phyloP scores from a whole-genome alignment of 2,888 invertebrate genomes.

The Perithous albicinctus region DNA sequence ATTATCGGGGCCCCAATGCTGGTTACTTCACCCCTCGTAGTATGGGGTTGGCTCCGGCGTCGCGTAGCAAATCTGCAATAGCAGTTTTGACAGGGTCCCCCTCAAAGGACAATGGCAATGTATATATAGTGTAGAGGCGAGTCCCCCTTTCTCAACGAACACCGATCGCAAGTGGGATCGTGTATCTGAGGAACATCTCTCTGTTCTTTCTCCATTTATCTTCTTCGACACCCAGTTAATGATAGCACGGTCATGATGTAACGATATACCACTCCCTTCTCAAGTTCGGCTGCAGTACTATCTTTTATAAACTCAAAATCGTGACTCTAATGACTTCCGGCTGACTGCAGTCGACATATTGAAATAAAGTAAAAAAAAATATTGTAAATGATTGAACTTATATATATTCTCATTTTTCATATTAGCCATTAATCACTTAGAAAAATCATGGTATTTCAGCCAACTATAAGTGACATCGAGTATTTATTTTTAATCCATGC shows the following conservation, averaged over 20 bases:
- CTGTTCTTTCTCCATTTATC: slow-evolving; percentile 75
- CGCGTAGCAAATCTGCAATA: slow-evolving; percentile 81
- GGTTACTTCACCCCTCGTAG: slow-evolving; percentile 67
- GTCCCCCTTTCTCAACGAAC: slow-evolving; percentile 55
- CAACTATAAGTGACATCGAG: too few relatives aligned
- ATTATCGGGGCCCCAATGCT: slow-evolving; percentile 69
- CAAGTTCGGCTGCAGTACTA: not conserved
- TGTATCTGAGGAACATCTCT: slow-evolving; percentile 75
- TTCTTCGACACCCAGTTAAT: slow-evolving; percentile 65
- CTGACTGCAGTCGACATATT: not conserved
- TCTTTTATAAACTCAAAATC: not conserved
- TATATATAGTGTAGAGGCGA: slow-evolving; percentile 59
- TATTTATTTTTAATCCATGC: too few relatives aligned
- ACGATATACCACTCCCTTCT: slow-evolving; percentile 3
- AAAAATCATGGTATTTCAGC: too few relatives aligned
- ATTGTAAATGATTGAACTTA: not conserved
- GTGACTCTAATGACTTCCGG: slow-evolving; percentile 10
- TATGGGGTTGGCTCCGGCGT: slow-evolving; percentile 65
- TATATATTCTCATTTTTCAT: not conserved
- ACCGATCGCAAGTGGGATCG: slow-evolving; percentile 76
- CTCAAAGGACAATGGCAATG: slow-evolving; percentile 71
- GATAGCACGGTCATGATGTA: slow-evolving; percentile 45
- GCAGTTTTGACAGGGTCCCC: slow-evolving; percentile 81
- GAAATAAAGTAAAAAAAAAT: not conserved
- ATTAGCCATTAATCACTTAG: too few relatives aligned